phyloP scores from a whole-genome alignment of 2,888 invertebrate genomes.

The Leptarthrus brevirostris region DNA sequence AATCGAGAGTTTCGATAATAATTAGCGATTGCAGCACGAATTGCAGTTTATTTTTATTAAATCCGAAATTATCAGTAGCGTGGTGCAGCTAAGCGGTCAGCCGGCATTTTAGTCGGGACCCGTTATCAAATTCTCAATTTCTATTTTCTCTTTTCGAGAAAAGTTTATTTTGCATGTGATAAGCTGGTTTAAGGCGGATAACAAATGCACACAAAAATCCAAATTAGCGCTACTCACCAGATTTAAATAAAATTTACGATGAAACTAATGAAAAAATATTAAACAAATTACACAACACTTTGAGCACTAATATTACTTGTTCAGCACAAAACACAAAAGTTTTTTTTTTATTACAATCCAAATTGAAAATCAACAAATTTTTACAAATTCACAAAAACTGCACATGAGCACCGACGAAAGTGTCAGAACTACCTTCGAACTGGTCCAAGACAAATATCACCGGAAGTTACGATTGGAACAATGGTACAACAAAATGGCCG shows the following conservation, averaged over 20 bases:
- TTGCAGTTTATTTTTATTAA: neutral
- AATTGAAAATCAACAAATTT: neutral
- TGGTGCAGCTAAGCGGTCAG: neutral
- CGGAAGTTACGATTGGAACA: neutral
- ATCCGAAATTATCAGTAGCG: too few relatives aligned
- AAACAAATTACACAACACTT: neutral
- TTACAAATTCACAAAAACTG: neutral
- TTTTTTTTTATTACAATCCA: neutral
- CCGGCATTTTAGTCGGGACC: too few relatives aligned
- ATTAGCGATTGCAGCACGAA: neutral
- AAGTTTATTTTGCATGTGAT: constrained; percentile 19
- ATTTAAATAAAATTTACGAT: neutral
- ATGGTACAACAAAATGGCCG: constrained; percentile 13
- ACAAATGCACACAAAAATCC: neutral
- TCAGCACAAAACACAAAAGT: too few relatives aligned
- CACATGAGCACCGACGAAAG: neutral
- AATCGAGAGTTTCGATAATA: neutral
- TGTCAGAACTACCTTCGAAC: neutral
- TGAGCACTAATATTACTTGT: neutral
- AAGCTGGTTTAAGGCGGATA: neutral
- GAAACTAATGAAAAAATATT: neutral
- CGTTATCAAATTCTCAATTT: neutral
- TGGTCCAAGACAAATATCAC: neutral
- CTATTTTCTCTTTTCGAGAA: too few relatives aligned
- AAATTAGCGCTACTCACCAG: constrained; percentile 7